These are phyloP conservation scores for Epinotia nisella DNA, from an alignment of 2,888 invertebrate genomes.

Conservation along the genomic window DNA sequence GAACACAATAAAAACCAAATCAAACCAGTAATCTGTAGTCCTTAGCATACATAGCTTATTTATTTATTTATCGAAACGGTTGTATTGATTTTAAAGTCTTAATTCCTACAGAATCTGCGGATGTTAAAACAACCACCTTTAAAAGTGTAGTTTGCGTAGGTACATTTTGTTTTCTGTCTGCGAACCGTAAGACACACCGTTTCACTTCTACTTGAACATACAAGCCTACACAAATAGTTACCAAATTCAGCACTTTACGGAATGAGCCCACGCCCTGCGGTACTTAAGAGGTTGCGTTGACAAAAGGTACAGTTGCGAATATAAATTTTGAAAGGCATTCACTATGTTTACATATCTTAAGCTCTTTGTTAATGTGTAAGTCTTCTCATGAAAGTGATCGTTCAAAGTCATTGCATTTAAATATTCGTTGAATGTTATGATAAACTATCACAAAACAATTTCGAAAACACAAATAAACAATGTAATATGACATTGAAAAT, in stretches of 20 bases:
- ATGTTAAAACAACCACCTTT: too few species aligned
- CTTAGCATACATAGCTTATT: too few species aligned
- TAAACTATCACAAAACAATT: too few species aligned
- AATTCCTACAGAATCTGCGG: too few species aligned
- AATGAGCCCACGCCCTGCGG: conserved; percentile 30
- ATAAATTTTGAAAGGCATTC: conserved; percentile 39
- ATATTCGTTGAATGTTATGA: background rate
- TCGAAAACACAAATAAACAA: too few species aligned
- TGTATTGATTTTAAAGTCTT: too few species aligned
- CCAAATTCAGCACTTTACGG: conserved; percentile 40
- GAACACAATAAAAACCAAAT: too few species aligned
- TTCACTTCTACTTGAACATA: conserved; percentile 27
- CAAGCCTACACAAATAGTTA: conserved; percentile 39
- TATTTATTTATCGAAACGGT: too few species aligned
- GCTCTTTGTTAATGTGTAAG: conserved; percentile 20
- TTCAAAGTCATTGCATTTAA: conserved; percentile 8
- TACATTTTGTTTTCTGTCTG: conserved; percentile 23
- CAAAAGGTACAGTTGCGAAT: conserved; percentile 37
- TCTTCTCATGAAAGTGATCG: conserved; percentile 21
- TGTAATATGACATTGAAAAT: too few species aligned
- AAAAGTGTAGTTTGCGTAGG: conserved; percentile 1
- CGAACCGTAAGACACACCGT: conserved; percentile 14
- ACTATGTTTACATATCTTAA: conserved; percentile 23
- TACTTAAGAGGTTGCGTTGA: conserved; percentile 38
- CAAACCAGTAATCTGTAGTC: too few species aligned